Base-by-base conservation (phyloP, 2,113 vertebrate species). In the Clupea harengus region DNA sequence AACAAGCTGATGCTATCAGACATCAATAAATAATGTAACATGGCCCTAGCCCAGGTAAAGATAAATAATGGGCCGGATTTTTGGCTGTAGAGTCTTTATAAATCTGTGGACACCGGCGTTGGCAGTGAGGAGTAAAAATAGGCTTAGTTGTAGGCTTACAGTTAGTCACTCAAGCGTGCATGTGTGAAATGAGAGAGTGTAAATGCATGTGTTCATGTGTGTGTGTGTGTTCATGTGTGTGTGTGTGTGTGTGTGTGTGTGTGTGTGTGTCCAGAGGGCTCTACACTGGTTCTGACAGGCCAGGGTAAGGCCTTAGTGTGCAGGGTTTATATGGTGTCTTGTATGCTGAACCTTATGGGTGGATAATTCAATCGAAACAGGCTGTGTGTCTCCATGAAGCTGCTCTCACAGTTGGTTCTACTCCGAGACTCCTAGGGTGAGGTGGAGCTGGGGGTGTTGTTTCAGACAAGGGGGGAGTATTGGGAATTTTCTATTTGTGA, bases 41-140 rank as follows among this genome's bases (percentile, higher is more conserved):
- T 4, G 10, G 72, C 10, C 13, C 72, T 78, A 10, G 20, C 18
- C 54, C 54, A 28, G 28, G 72, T 78, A 32, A 78, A 15, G 72
- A 39, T 1, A 78, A 78, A 39, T 18, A 15, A 39, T 78, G 72
- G 11, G 28, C 25, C 3, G 67, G 67, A 18, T 22, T 75, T 75
- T 75, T 39, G 67, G 10, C 72, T 17, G 28, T 18, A 22, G 20
- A 7, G 54, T 18, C 72, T 28, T 5, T 78, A 32, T 78, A 15
- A 39, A 39, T 78, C 3, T 39, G 72, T 39, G 17, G 32, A 32
- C 28, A 39, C 72, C 39, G n/a, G n/a, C 2, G 67, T 75, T 75
- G n/a, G n/a, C 60, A 25, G 60, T 67, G 72, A 78, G 10, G 72
- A 78, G 39, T 78, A 44, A 78, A 75, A 78, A 78, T 78, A 78